A percentile compares a stretch with the other conserved stretches of the same genome.
These are phyloP conservation scores for Leistus spinibarbis DNA, from an alignment of 2,888 invertebrate genomes.

Conservation along the genomic window DNA sequence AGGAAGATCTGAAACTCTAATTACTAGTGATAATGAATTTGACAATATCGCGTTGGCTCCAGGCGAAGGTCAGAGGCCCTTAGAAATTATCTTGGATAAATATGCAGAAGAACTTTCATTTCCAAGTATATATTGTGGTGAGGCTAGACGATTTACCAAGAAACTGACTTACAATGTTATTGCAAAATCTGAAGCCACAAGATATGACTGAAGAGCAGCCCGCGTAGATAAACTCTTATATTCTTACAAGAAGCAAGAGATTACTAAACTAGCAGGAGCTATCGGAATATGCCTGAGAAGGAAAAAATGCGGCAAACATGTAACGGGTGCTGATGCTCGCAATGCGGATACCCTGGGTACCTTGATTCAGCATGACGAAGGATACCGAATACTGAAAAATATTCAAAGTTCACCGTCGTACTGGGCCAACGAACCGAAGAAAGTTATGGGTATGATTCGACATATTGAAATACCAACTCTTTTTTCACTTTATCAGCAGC, in stretches of 20 bases:
- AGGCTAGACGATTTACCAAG: conserved; percentile 40
- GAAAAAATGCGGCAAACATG: conserved; percentile 39
- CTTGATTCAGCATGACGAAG: conserved; percentile 41
- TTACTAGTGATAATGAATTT: conserved; percentile 31
- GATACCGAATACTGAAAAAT: conserved; percentile 39
- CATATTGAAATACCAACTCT: conserved; percentile 40
- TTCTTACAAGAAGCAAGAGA: conserved; percentile 41
- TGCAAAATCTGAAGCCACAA: conserved; percentile 42
- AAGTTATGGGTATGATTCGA: conserved; percentile 40
- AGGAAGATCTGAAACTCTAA: conserved; percentile 42
- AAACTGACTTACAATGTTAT: conserved; percentile 41
- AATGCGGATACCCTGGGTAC: conserved; percentile 40
- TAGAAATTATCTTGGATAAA: conserved; percentile 41
- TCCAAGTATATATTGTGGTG: conserved; percentile 41
- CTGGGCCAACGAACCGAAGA: conserved; percentile 45
- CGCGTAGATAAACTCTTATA: conserved; percentile 43
- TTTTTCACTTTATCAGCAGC: conserved; percentile 41
- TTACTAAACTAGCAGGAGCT: conserved; percentile 21
- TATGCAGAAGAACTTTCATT: conserved; percentile 42
- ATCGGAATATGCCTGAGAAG: conserved; percentile 44
- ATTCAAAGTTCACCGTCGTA: conserved; percentile 42
- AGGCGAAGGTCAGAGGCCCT: conserved; percentile 41
- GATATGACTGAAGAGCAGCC: conserved; percentile 42
- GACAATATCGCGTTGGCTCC: conserved; percentile 42
- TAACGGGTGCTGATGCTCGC: conserved; percentile 40